Base-by-base conservation (phyloP, 2,888 invertebrate species). In the Dicyrtomina minuta region DNA sequence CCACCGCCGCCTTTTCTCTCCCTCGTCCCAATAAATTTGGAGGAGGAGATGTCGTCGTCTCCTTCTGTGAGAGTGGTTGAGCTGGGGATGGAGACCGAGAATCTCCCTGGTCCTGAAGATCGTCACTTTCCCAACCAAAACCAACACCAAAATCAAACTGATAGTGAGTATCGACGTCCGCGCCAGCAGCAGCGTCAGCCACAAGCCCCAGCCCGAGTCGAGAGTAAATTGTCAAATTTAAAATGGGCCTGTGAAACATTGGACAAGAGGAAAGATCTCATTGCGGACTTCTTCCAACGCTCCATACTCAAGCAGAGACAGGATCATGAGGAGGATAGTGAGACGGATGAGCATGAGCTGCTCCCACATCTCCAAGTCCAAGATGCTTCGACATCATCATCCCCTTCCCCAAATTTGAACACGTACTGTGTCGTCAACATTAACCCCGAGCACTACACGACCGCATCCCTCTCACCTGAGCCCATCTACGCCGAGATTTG, bases 401-500 rank as follows among this genome's bases (percentile, higher is more conserved):
- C n/a, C n/a, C n/a, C n/a, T 49, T n/a, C 49, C 49, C 22, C 49
- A 49, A 49, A 24, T 53, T 13, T 1, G 17, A 53, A 6, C 51
- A 27, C n/a, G 8, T 49, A 17, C 49, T 46, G 24, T 20, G n/a
- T 49, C 33, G 33, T 51, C 2, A 33, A 15, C 46, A 39, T 20
- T 26, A 27, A 44, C 26, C 17, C 5, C n/a, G 4, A 41, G 13
- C 43, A 46, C 55, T 20, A 10, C 15, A 27, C 44, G n/a, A 56
- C 33, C 6, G 39, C 33, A 33, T 46, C 46, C 2, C 26, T 43
- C 22, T 62, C 53, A 8, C 24, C 55, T 3, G 68, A 68, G 26
- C 68, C 68, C 0, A 68, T 68, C 24, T 68, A 68, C 26, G 62
- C 68, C 2, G 68, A 68, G 33, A 58, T 68, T 15, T 59, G 41